A percentile compares a stretch with the other conserved stretches of the same genome.
phyloP scores from a whole-genome alignment of 2,797 vertebrate genomes.

The Sebastes ruberrimus region DNA sequence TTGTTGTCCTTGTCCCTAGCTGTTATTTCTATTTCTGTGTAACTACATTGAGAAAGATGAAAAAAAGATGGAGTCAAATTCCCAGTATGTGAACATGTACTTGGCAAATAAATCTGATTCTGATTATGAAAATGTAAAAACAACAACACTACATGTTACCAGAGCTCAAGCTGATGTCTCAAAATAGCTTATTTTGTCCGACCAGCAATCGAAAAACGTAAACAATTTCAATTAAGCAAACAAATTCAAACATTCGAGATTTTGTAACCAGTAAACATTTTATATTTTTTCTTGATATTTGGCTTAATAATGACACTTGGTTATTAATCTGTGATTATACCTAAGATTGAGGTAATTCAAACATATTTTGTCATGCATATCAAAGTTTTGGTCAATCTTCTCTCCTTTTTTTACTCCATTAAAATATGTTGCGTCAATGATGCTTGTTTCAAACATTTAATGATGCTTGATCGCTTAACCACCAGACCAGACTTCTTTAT shows the following conservation, averaged over 20 bases:
- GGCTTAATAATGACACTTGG: not conserved
- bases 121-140: not conserved
- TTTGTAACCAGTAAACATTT: not conserved
- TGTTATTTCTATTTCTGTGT: too few species aligned
- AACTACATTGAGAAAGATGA: accelerated
- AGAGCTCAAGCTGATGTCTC: too few species aligned
- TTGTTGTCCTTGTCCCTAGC: too few species aligned
- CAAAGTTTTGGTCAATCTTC: too few species aligned
- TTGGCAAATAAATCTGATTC: too few species aligned
- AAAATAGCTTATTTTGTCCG: too few species aligned
- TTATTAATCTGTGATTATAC: not conserved
- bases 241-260: not conserved
- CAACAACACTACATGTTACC: not conserved
- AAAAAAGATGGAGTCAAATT: too few species aligned
- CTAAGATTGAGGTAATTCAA: not conserved
- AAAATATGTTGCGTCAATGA: not conserved
- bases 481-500: not conserved
- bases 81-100: too few species aligned
- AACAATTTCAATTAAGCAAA: not conserved
- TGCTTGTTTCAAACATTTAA: not conserved
- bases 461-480: not conserved
- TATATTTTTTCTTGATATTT: not conserved
- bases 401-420: not conserved
- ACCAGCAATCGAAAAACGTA: not conserved
- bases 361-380: not conserved